Evolutionary conservation across 2,113 vertebrate species (phyloP).

Genomic region (Antigone vipio): DNA sequence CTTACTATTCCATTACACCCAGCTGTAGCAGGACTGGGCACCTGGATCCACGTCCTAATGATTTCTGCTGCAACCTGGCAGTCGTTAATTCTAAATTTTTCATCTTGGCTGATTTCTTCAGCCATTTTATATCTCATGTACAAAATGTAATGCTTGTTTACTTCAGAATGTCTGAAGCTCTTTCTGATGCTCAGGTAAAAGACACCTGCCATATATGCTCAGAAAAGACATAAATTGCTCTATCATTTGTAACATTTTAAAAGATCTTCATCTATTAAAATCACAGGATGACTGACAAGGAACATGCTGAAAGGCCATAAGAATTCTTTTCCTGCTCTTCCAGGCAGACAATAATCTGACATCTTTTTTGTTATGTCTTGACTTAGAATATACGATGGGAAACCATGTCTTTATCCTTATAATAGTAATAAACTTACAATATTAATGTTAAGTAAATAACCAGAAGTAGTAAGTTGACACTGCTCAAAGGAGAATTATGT

Average conservation of each 20-base stretch:
- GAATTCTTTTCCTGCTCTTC: slow-evolving; percentile 40
- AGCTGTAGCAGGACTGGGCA: not conserved
- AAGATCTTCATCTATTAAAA: slow-evolving; percentile 55
- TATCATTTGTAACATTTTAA: slow-evolving; percentile 44
- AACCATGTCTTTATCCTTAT: not conserved
- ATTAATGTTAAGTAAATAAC: not conserved
- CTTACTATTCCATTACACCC: not conserved
- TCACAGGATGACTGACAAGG: slow-evolving; percentile 52
- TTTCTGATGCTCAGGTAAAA: slow-evolving; percentile 38
- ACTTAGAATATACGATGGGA: not conserved
- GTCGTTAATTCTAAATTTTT: not conserved
- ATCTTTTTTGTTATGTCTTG: slow-evolving; percentile 38
- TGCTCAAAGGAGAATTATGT: not conserved
- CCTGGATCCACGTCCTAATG: not conserved
- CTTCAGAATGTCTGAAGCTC: not conserved
- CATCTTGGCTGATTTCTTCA: not conserved
- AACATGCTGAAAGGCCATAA: slow-evolving; percentile 37
- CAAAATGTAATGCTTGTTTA: slow-evolving; percentile 10
- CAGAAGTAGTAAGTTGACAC: not conserved
- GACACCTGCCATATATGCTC: slow-evolving; percentile 41
- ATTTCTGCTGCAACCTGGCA: not conserved
- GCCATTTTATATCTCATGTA: not conserved
- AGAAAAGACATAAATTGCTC: slow-evolving; percentile 47
- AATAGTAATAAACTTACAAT: not conserved
- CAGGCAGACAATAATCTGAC: slow-evolving; percentile 45